Base-by-base conservation (phyloP, 2,888 invertebrate genomes). In the Phorcus lineatus region DNA sequence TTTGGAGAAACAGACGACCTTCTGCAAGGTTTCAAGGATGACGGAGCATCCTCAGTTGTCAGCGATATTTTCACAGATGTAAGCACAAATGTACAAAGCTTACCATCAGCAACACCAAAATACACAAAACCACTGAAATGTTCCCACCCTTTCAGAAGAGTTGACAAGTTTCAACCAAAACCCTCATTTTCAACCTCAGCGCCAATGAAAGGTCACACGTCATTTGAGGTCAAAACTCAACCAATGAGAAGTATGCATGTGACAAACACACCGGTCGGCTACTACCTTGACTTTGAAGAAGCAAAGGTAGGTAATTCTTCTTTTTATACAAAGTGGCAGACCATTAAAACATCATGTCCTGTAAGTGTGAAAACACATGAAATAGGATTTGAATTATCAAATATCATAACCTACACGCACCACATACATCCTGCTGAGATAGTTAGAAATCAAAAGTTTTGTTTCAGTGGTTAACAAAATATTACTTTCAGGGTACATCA, bases 11-110 rank as follows among this genome's bases (percentile, higher is more conserved):
- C 86, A 9, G 87, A 86, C 52, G 85, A 87, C 4, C 80, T 88
- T 4, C 67, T 87, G 52, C 78, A 78, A 53, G 85, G 82, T 74
- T 83, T 80, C 66, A 78, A 82, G 47, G 87, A 85, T 24, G 83
- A 86, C 9, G 83, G 74, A 4, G 47, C 31, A 24, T 52, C 79
- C 2, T 87, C 89, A 4, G 82, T 86, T 22, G 83, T 89, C 4
- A 87, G 88, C 82, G 88, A 89, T 79, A 86, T 87, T 75, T 87
- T 87, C 55, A 81, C 83, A 0, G 88, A 85, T 75, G 78, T 82
- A 28, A 80, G 78, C 54, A 52, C 24, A n/a, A 74, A 57, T 17
- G 16, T 13, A 9, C 62, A 62, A 24, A 62, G 28, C 31, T 74
- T 47, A 31, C 74, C 40, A 31, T 2, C 36, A 2, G 28, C 22